Conservation (phyloP, 2,797 vertebrate genomes). For the Galagoides demidoff region DNA sequence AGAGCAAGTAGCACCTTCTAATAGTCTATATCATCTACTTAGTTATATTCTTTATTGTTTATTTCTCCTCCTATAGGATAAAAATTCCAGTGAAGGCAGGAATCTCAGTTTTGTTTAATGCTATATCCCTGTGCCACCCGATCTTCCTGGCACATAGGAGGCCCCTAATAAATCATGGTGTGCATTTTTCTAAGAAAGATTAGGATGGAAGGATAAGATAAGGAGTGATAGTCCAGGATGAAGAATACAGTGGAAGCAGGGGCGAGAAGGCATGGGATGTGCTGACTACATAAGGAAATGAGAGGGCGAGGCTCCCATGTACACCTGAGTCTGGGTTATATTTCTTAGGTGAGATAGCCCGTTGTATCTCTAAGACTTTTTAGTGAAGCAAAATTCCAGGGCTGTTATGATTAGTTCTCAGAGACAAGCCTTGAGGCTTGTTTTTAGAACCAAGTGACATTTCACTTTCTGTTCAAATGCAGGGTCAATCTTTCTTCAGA, state of each 20-base stretch:
- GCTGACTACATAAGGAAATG: neutral
- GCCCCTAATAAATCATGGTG: neutral
- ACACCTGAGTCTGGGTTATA: neutral
- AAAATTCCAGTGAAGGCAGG: neutral
- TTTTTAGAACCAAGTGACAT: slow-evolving; percentile 1
- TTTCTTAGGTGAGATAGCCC: neutral
- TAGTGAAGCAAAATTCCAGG: neutral
- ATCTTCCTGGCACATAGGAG: neutral
- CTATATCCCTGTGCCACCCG: neutral
- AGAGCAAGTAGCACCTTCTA: neutral
- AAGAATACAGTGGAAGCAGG: neutral
- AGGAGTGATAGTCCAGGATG: neutral
- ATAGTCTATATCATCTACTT: neutral
- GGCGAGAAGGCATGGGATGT: neutral
- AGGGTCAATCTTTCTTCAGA: neutral
- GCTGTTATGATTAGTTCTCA: accelerated
- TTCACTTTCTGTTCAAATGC: neutral
- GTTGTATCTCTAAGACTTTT: neutral
- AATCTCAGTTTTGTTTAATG: neutral
- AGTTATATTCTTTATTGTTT: neutral
- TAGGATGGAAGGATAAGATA: neutral
- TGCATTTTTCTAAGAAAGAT: neutral
- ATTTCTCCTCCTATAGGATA: neutral
- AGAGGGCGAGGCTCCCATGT: neutral
- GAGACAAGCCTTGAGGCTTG: neutral